A percentile compares a stretch with the other conserved stretches of the same genome.
These are phyloP conservation scores for Apostichopus japonicus DNA, from an alignment of 35 echinoderm and acorn worm genomes.

Conservation along the genomic window DNA sequence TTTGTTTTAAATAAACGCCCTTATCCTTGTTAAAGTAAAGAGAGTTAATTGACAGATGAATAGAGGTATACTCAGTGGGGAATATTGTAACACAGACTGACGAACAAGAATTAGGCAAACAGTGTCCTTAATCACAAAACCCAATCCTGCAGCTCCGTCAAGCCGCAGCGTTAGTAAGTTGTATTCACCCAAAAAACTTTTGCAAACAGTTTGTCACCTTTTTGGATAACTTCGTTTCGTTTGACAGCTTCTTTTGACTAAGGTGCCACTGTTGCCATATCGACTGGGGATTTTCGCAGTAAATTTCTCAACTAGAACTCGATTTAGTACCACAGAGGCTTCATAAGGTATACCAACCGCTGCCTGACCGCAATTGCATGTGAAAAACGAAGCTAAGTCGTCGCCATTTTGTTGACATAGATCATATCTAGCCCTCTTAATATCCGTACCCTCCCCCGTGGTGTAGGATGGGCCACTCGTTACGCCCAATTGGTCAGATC, in stretches of 20 bases:
- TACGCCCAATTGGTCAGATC: slow-evolving; percentile 41
- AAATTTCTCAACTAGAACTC: background rate
- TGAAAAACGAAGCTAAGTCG: slow-evolving; percentile 21
- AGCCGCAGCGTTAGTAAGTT: background rate
- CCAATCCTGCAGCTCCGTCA: background rate
- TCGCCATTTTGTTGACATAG: slow-evolving; percentile 47
- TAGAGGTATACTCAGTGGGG: background rate
- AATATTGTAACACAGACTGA: slow-evolving; percentile 27
- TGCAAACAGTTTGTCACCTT: slow-evolving; percentile 27
- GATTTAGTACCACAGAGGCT: background rate
- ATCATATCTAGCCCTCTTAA: slow-evolving; percentile 22
- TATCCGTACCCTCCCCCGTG: background rate
- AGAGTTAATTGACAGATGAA: background rate
- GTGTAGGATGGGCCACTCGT: slow-evolving; percentile 49
- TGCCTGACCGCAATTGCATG: slow-evolving; percentile 32
- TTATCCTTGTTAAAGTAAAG: background rate
- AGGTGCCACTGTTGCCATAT: slow-evolving; percentile 41
- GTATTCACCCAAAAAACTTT: background rate
- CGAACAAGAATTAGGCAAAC: background rate
- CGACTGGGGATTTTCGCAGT: slow-evolving; percentile 33
- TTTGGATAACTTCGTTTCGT: slow-evolving; percentile 36
- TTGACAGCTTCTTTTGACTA: slow-evolving; percentile 30
- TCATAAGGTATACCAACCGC: background rate
- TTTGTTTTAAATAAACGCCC: background rate
- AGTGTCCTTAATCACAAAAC: background rate